These are phyloP conservation scores for Thymelicus acteon DNA, from an alignment of 2,888 invertebrate genomes.

Conservation along the genomic window DNA sequence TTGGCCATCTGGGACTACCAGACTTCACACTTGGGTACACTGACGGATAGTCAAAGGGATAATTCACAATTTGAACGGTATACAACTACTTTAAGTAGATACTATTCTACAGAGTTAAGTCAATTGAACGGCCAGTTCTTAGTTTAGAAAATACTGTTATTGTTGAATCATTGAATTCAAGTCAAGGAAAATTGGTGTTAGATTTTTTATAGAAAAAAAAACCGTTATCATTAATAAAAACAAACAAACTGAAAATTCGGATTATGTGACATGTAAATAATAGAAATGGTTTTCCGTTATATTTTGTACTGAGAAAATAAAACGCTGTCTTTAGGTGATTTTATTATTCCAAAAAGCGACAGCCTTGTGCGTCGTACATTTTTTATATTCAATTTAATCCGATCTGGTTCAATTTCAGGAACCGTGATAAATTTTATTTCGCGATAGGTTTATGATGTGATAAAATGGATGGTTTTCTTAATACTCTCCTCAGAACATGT, in stretches of 20 bases:
- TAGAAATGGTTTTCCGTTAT: too few species aligned
- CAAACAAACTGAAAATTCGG: too few species aligned
- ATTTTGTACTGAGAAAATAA: background rate
- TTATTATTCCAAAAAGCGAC: background rate
- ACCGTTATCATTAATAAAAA: too few species aligned
- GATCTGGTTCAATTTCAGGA: slow-evolving; percentile 13
- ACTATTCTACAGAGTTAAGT: too few species aligned
- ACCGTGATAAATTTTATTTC: slow-evolving; percentile 29
- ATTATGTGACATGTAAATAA: too few species aligned
- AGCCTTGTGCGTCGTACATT: slow-evolving; percentile 8
- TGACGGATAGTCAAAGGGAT: background rate
- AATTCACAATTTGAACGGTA: background rate
- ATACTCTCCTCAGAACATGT: slow-evolving; percentile 37
- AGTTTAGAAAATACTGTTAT: too few species aligned
- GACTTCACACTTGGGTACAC: slow-evolving; percentile 19
- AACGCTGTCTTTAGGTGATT: background rate
- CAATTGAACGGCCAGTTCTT: too few species aligned
- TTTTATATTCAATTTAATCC: slow-evolving; percentile 28
- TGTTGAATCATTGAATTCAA: too few species aligned
- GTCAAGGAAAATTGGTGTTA: too few species aligned
- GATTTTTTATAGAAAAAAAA: too few species aligned
- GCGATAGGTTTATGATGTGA: slow-evolving; percentile 31
- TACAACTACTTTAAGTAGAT: background rate
- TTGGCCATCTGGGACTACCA: slow-evolving; percentile 27
- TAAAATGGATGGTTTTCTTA: slow-evolving; percentile 32